Conservation (phyloP, 2,797 vertebrate genomes). For the Pantherophis alleghaniensis region DNA sequence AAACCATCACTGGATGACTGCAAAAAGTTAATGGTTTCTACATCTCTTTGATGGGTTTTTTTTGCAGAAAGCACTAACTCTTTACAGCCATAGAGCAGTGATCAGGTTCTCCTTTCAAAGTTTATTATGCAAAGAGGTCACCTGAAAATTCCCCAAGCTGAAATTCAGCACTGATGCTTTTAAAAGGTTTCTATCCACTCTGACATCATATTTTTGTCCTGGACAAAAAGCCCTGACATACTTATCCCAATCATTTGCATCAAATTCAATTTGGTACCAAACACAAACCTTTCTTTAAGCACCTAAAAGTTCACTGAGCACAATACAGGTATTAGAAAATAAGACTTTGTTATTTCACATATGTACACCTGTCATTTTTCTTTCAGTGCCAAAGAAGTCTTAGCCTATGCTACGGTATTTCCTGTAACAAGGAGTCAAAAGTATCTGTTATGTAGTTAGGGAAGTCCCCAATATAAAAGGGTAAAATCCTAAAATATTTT, state of each 20-base stretch:
- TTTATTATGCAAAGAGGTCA: constrained; percentile 28
- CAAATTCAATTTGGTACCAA: constrained; percentile 23
- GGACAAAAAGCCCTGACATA: constrained; percentile 17
- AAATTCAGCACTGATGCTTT: constrained; percentile 31
- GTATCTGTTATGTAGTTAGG: not conserved
- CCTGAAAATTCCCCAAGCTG: constrained; percentile 35
- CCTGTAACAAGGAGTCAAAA: not conserved
- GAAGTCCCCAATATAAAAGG: not conserved
- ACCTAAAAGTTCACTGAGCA: constrained; percentile 4
- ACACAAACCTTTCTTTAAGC: not conserved
- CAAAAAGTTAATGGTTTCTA: not conserved
- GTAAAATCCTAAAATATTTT: not conserved
- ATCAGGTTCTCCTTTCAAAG: not conserved
- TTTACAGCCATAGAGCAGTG: not conserved
- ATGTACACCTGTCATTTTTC: not conserved
- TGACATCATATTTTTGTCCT: constrained; percentile 26
- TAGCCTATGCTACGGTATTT: not conserved
- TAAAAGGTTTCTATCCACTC: constrained; percentile 4
- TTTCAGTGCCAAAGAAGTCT: not conserved
- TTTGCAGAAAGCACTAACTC: not conserved
- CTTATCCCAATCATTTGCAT: constrained; percentile 14
- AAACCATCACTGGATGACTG: not conserved
- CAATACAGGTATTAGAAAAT: constrained; percentile 4
- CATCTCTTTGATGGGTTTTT: not conserved
- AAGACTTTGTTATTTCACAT: not conserved